Evolutionary conservation across 2,797 vertebrate genomes (phyloP).

Genomic region (Sitta carolinensis): DNA sequence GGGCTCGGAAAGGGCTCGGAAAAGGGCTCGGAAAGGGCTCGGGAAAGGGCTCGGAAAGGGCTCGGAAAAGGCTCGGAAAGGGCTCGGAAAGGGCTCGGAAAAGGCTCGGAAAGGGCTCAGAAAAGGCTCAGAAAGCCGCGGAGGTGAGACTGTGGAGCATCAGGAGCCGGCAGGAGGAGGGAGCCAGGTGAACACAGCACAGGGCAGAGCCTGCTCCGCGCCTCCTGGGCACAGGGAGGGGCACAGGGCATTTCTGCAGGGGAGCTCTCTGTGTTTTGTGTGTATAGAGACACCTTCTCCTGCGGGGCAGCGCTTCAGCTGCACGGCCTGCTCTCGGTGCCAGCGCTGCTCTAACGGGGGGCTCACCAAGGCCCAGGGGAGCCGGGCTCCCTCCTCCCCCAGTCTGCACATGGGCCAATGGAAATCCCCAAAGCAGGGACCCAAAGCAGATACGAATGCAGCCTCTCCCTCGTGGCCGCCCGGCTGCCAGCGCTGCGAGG

Average conservation of each 20-base stretch:
- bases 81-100: no score
- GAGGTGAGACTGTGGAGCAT: not conserved
- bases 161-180: not conserved
- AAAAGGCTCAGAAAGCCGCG: not conserved
- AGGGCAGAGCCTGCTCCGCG: not conserved
- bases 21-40: no score
- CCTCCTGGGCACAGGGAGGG: not conserved
- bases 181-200: not conserved
- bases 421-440: not conserved
- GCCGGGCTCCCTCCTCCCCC: not conserved
- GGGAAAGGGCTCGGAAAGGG: no score
- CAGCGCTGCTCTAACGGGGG: not conserved
- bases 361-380: not conserved
- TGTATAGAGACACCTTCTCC: fast-evolving
- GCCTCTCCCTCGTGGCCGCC: fast-evolving
- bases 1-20: no score
- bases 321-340: not conserved
- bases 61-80: no score
- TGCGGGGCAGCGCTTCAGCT: not conserved
- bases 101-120: no score
- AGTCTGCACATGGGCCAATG: not conserved
- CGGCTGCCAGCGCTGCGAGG: not conserved
- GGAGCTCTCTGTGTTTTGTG: no score
- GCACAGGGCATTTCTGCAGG: fast-evolving
- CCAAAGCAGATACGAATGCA: not conserved